Base-by-base conservation (phyloP, 2,797 vertebrate genomes). In the Champsocephalus gunnari region DNA sequence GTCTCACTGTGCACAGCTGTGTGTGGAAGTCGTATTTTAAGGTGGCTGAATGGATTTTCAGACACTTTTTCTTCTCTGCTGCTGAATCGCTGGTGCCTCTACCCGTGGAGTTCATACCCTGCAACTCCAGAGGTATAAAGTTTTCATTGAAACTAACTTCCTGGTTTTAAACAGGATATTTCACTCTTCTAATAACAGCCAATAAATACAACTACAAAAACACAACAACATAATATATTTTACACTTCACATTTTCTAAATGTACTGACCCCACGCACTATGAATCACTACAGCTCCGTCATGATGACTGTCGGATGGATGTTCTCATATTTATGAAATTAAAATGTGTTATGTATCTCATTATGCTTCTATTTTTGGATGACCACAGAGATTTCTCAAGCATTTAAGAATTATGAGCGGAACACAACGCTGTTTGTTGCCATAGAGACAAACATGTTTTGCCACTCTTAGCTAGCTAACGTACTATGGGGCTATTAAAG, bases 1-100 rank as follows among this genome's bases (percentile, higher is more conserved):
- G 62, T 79, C 82, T 83, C 63, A 77, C 88, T 87, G 87, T 86
- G 86, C 84, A 88, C 87, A 86, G 79, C 69, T 83, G 91, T 88
- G 89, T 80, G 85, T 84, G 80, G 78, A 79, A 75, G 81, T 83
- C 81, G 70, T 84, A 79, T 83, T 89, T 89, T 67, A 82, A 77
- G 79, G 74, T 73, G 79, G 68, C 61, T 87, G 87, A 90, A 88
- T 91, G 81, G 80, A 87, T 87, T 84, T 83, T 84, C 68, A 71
- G 83, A 82, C 70, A 54, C 65, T 69, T 79, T 87, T 71, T 81
- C 82, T 80, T 85, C 75, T 77, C 32, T 80, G 34, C 77, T 47
- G 67, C 79, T 77, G 66, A 75, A 85, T 87, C 78, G 75, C 80
- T 49, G 73, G 53, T 53, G 64, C 54, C 59, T 79, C 75, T 16